Evolutionary conservation across 1,140 invertebrate genomes (phyloP).

Genomic region (Megathymus violae): DNA sequence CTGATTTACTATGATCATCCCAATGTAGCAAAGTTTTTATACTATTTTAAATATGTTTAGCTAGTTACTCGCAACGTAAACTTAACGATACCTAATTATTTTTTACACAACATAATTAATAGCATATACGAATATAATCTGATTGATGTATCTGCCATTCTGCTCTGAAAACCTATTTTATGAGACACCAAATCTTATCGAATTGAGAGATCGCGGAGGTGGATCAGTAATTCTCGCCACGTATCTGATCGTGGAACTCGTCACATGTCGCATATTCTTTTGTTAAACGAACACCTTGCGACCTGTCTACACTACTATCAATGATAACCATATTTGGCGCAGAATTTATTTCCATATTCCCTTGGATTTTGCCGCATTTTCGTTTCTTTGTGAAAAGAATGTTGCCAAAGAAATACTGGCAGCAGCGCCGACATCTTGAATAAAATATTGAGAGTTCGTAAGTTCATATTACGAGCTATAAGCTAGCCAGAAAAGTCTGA

Average conservation of each 20-base stretch:
- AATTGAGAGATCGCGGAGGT: constrained; percentile 9
- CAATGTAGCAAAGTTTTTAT: too few species aligned
- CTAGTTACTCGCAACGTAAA: constrained; percentile 1
- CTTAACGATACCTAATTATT: not conserved
- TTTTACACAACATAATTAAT: not conserved
- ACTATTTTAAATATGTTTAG: too few species aligned
- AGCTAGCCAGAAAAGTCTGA: constrained; percentile 24
- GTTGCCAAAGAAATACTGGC: constrained; percentile 34
- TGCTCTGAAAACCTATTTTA: constrained; percentile 11
- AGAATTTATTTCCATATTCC: constrained; percentile 29
- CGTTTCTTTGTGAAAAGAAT: constrained; percentile 25
- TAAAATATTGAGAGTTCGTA: constrained; percentile 36
- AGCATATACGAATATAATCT: constrained; percentile 11
- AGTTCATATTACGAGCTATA: constrained; percentile 28
- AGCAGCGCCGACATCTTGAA: constrained; percentile 31
- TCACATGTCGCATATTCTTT: constrained; percentile 14
- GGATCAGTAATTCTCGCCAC: constrained; percentile 20
- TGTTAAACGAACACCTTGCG: constrained; percentile 31
- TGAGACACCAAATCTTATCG: constrained; percentile 15
- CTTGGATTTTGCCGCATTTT: constrained; percentile 32
- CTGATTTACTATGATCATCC: too few species aligned
- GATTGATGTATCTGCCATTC: constrained; percentile 17
- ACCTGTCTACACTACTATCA: constrained; percentile 18
- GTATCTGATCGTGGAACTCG: constrained; percentile 23
- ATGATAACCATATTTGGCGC: constrained; percentile 27